phyloP scores from a whole-genome alignment of 2,113 vertebrate genomes.

The Psittacara wagleri region DNA sequence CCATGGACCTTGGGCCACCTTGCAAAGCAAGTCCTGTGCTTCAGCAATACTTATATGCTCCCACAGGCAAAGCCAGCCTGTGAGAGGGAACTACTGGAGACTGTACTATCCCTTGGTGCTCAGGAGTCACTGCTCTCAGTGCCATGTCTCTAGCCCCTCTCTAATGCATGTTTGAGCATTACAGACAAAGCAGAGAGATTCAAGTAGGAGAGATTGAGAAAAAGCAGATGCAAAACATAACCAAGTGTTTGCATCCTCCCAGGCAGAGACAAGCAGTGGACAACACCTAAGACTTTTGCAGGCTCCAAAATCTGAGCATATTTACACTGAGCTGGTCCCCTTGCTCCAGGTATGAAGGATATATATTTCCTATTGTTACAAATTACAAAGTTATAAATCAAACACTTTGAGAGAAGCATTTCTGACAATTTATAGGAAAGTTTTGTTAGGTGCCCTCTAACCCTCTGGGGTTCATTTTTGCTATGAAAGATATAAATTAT shows the following conservation, averaged over 20 bases:
- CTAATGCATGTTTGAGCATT: not conserved
- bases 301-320: not conserved
- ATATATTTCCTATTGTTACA: not conserved
- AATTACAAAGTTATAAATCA: not conserved
- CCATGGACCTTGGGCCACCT: too few species aligned
- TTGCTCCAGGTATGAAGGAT: not conserved
- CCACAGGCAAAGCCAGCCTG: not conserved
- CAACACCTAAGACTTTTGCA: not conserved
- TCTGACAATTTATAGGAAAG: not conserved
- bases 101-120: accelerated
- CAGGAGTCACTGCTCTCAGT: not conserved
- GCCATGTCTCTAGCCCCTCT: not conserved
- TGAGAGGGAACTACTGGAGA: not conserved
- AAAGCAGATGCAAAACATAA: not conserved
- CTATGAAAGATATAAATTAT: not conserved
- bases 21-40: not conserved
- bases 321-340: not conserved
- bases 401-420: not conserved
- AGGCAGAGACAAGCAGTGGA: not conserved
- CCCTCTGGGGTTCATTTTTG: accelerated
- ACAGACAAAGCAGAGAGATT: not conserved
- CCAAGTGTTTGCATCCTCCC: not conserved
- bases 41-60: not conserved
- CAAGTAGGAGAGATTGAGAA: not conserved
- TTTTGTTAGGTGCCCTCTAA: not conserved